Evolutionary conservation across 2,888 invertebrate species (phyloP).

Genomic region (Eulithis testata): DNA sequence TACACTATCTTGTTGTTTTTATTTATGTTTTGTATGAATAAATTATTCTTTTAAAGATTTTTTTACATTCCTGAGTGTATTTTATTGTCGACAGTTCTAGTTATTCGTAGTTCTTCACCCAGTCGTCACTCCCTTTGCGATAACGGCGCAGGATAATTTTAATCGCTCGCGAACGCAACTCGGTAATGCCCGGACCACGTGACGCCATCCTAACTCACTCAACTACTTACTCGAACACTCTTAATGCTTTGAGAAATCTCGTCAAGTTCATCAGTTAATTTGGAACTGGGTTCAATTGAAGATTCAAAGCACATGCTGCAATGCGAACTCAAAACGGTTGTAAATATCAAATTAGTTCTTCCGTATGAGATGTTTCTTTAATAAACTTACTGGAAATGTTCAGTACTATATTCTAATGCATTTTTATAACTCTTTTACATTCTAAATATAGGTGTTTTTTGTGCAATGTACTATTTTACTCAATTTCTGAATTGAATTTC

Average conservation of each 20-base stretch:
- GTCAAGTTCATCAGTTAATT: slow-evolving; percentile 64
- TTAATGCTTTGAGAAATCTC: slow-evolving; percentile 57
- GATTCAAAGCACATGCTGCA: slow-evolving; percentile 43
- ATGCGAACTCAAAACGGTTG: slow-evolving; percentile 12
- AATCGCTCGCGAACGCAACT: slow-evolving; percentile 78
- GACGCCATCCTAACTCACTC: slow-evolving; percentile 67
- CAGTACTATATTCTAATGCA: too few species aligned
- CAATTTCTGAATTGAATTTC: neutral
- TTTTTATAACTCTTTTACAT: too few species aligned
- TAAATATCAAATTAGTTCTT: slow-evolving; percentile 21
- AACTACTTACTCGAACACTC: slow-evolving; percentile 57
- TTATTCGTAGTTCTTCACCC: slow-evolving; percentile 43
- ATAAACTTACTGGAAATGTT: too few species aligned
- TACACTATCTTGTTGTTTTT: too few species aligned
- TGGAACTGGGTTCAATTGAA: slow-evolving; percentile 38
- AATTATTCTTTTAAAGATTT: too few species aligned
- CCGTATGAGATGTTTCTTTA: neutral
- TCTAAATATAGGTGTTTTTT: too few species aligned
- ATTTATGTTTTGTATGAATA: too few species aligned
- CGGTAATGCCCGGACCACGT: slow-evolving; percentile 74
- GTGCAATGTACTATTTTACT: neutral
- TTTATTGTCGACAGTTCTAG: neutral
- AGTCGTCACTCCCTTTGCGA: slow-evolving; percentile 73
- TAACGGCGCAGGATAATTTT: slow-evolving; percentile 82
- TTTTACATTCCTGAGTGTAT: too few species aligned